These are phyloP conservation scores for Luehdorfia chinensis DNA, from an alignment of 1,140 invertebrate species.

Conservation along the genomic window DNA sequence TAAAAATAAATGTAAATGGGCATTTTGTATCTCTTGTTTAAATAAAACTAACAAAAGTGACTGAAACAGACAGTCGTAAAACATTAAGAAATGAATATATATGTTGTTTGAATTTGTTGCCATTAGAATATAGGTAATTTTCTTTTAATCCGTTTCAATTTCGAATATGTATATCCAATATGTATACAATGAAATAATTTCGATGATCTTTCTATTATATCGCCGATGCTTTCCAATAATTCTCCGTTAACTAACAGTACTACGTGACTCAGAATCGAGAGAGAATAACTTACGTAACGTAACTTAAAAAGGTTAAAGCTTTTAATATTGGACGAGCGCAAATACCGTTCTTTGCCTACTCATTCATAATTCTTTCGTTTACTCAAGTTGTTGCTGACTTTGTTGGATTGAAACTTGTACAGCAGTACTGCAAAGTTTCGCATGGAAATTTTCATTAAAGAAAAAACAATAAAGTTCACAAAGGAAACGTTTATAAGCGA, in stretches of 20 bases:
- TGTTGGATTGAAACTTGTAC: slow-evolving; percentile 17
- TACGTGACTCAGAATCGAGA: slow-evolving; percentile 12
- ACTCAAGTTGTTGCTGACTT: slow-evolving; percentile 7
- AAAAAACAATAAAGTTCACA: slow-evolving; percentile 29
- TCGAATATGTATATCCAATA: too few species aligned
- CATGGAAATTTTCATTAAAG: slow-evolving; percentile 21
- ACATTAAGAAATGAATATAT: too few species aligned
- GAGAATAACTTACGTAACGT: slow-evolving; percentile 12
- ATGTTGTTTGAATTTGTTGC: too few species aligned
- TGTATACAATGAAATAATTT: too few species aligned
- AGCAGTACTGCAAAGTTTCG: slow-evolving; percentile 9
- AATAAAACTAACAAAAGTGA: too few species aligned
- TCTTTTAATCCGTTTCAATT: too few species aligned
- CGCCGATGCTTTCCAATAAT: slow-evolving; percentile 1
- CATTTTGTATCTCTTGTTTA: too few species aligned
- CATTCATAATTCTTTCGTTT: slow-evolving; percentile 17
- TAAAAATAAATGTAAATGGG: too few species aligned
- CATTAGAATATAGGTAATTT: too few species aligned
- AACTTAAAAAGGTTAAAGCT: slow-evolving; percentile 14
- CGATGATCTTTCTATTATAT: too few species aligned
- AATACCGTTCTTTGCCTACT: slow-evolving; percentile 16
- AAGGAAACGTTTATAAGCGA: slow-evolving; percentile 11
- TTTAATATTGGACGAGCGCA: slow-evolving; percentile 15
- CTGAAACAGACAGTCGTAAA: too few species aligned
- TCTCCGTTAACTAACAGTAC: slow-evolving; percentile 4